Base-by-base conservation (phyloP, 1,140 invertebrate genomes). In the Lasaia peninsularis region DNA sequence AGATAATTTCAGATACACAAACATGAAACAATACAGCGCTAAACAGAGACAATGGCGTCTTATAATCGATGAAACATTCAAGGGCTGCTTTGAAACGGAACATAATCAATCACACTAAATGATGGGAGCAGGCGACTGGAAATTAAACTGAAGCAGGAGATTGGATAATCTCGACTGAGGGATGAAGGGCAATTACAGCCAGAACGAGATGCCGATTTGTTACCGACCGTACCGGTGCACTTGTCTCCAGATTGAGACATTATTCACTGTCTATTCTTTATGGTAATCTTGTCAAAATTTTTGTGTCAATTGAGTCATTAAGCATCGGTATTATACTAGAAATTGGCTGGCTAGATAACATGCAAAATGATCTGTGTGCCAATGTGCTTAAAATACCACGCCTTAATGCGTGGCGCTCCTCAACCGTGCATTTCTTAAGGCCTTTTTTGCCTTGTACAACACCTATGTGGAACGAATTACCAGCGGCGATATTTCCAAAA, bases 111-210 rank as follows among this genome's bases (percentile, higher is more conserved):
- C 56, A 51, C 48, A 48, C 40, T 49, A 51, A 58, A 49, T 37
- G 56, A 58, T 58, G 48, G 56, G 48, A 58, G 33, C 48, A 24
- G 56, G 24, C 32, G 28, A 31, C 31, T 48, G 40, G 40, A 51
- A 50, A 58, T 58, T 58, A 58, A 58, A 58, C 44, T 35, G 56
- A 58, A 58, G 49, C 56, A 51, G 56, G 56, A 58, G 48, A 34
- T 52, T 52, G 51, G 51, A 58, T 58, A 58, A 58, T 58, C 31
- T 50, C 33, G 21, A 21, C 56, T 34, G 32, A 50, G 48, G 44
- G 49, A 58, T 58, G 33, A 51, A 28, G 33, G 14, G 56, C 48
- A 58, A 58, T 58, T 51, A 58, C 34, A 51, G 32, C 34, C 4
- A 48, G 33, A 51, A 14, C 48, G 56, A 37, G 48, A 21, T 16